Percentiles rank a stretch among this genome's conserved stretches.
Conservation (phyloP, 2,113 vertebrate species). For the Channa argus region DNA sequence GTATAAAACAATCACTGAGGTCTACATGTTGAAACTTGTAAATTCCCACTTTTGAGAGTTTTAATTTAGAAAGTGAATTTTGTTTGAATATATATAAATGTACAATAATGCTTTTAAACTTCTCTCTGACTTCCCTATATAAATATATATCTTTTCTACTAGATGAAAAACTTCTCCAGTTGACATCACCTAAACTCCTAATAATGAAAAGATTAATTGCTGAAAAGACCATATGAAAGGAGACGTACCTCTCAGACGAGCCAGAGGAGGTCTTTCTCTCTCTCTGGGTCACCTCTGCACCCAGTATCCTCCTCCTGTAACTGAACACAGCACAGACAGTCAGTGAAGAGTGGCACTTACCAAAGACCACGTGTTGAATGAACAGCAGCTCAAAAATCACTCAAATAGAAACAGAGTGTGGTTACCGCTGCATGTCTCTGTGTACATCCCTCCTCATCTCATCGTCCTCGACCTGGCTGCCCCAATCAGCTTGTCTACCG, state of each 20-base stretch:
- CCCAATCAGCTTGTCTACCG: slow-evolving; percentile 86
- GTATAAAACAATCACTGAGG: too few relatives aligned
- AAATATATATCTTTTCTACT: too few relatives aligned
- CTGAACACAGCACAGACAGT: slow-evolving; percentile 72
- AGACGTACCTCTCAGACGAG: slow-evolving; percentile 90
- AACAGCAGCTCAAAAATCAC: background rate
- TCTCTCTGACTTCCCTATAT: too few relatives aligned
- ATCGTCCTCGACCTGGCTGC: slow-evolving; percentile 90
- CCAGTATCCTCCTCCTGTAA: slow-evolving; percentile 93
- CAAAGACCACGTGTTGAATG: background rate
- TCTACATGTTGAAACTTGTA: too few relatives aligned
- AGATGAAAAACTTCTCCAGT: too few relatives aligned
- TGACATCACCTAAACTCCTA: too few relatives aligned
- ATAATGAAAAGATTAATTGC: too few relatives aligned
- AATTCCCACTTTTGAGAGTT: too few relatives aligned
- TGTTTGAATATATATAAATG: too few relatives aligned
- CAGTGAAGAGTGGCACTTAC: background rate
- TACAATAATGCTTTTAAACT: too few relatives aligned
- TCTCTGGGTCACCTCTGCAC: slow-evolving; percentile 87
- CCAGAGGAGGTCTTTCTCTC: slow-evolving; percentile 89
- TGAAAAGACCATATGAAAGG: too few relatives aligned
- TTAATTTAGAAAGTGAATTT: too few relatives aligned
- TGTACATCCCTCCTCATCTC: slow-evolving; percentile 89
- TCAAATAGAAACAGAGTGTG: background rate
- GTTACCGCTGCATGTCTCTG: slow-evolving; percentile 92